phyloP scores from a whole-genome alignment of 2,888 invertebrate species.

The Cyclophora albipunctata region DNA sequence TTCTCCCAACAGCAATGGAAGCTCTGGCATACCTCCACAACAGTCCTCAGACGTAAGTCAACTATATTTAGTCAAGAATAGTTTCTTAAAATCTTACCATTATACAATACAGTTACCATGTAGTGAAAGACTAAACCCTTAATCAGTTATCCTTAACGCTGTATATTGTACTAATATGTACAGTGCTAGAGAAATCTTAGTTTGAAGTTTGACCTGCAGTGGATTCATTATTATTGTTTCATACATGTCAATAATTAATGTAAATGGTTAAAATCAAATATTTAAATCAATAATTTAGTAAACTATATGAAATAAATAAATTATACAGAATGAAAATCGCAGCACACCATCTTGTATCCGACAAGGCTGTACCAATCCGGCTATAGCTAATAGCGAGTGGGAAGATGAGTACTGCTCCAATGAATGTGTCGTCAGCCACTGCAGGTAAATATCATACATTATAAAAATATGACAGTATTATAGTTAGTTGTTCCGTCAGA shows the following conservation, averaged over 20 bases:
- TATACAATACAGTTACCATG: too few relatives aligned
- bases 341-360: constrained; percentile 83
- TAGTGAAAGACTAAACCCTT: too few relatives aligned
- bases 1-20: constrained; percentile 58
- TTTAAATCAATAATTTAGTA: too few relatives aligned
- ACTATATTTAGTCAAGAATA: too few relatives aligned
- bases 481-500: neutral
- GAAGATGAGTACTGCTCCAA: constrained; percentile 98
- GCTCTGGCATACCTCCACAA: constrained; percentile 50
- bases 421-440: constrained; percentile 96
- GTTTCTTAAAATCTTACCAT: too few relatives aligned
- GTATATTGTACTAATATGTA: too few relatives aligned
- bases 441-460: constrained; percentile 75
- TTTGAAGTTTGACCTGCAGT: too few relatives aligned
- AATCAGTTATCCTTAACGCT: too few relatives aligned
- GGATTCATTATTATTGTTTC: too few relatives aligned
- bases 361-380: constrained; percentile 92
- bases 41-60: constrained; percentile 58
- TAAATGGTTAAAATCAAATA: too few relatives aligned
- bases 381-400: constrained; percentile 94
- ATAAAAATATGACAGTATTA: neutral
- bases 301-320: neutral
- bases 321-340: constrained; percentile 57
- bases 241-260: too few relatives aligned
- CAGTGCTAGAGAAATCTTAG: too few relatives aligned